phyloP scores from a whole-genome alignment of 2,113 vertebrate genomes.

The Crotalus viridis region DNA sequence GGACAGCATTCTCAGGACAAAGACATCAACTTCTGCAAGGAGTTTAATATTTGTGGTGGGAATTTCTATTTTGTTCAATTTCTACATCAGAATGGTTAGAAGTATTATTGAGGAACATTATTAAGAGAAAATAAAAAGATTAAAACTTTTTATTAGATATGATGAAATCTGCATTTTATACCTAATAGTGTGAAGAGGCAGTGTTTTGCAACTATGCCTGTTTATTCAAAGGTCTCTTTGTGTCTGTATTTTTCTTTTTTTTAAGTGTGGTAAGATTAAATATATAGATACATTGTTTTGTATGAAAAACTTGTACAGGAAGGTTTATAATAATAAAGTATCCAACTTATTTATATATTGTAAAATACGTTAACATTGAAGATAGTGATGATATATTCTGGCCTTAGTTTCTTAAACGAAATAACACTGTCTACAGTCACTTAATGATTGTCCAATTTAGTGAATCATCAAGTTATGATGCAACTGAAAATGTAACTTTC shows the following conservation, averaged over 20 bases:
- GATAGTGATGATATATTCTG: neutral
- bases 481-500: neutral
- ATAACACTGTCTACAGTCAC: neutral
- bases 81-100: neutral
- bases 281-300: neutral
- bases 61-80: neutral
- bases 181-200: neutral
- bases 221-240: neutral
- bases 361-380: neutral
- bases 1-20: neutral
- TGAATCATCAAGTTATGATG: neutral
- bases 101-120: neutral
- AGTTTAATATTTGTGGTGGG: neutral
- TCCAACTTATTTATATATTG: neutral
- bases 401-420: neutral
- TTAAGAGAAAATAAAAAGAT: neutral
- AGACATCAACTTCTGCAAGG: neutral
- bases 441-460: neutral
- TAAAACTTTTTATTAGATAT: too few relatives aligned
- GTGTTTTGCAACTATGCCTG: neutral
- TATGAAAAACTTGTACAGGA: neutral
- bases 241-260: neutral
- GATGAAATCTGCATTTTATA: neutral
- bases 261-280: neutral
- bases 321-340: neutral